Evolutionary conservation across 1,140 invertebrate genomes (phyloP).

Genomic region (Panagrolaimus sp.): DNA sequence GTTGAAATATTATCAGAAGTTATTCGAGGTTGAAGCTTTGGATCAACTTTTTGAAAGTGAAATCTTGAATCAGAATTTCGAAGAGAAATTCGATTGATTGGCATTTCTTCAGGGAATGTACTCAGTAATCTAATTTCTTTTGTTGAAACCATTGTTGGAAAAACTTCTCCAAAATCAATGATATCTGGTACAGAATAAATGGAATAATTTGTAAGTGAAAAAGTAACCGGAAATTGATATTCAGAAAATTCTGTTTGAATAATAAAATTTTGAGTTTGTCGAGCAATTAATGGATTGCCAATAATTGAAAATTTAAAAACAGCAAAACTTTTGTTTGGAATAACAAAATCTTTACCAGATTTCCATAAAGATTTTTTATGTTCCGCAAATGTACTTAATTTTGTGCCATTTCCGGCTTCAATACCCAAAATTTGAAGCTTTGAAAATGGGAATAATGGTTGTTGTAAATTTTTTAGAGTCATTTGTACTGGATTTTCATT

Average conservation of each 20-base stretch:
- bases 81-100: slow-evolving; percentile 35
- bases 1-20: slow-evolving; percentile 40
- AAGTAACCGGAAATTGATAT: slow-evolving; percentile 1
- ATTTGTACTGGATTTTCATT: slow-evolving; percentile 35
- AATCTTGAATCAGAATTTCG: slow-evolving; percentile 46
- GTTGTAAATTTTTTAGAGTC: slow-evolving; percentile 17
- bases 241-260: neutral
- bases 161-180: slow-evolving; percentile 14
- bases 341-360: slow-evolving; percentile 32
- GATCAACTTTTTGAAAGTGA: slow-evolving; percentile 35
- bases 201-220: neutral
- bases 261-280: neutral
- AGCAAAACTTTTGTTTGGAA: slow-evolving; percentile 32
- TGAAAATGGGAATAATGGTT: slow-evolving; percentile 22
- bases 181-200: neutral
- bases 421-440: slow-evolving; percentile 29
- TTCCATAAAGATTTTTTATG: neutral
- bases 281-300: neutral
- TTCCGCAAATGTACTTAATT: slow-evolving; percentile 12
- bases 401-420: slow-evolving; percentile 30
- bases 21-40: slow-evolving; percentile 21
- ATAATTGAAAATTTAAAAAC: slow-evolving; percentile 26
- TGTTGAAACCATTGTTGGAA: slow-evolving; percentile 5
- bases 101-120: slow-evolving; percentile 46
- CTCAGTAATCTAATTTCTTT: slow-evolving; percentile 18